These are phyloP conservation scores for Pelodytes ibericus DNA, from an alignment of 2,797 vertebrate species.

Conservation along the genomic window DNA sequence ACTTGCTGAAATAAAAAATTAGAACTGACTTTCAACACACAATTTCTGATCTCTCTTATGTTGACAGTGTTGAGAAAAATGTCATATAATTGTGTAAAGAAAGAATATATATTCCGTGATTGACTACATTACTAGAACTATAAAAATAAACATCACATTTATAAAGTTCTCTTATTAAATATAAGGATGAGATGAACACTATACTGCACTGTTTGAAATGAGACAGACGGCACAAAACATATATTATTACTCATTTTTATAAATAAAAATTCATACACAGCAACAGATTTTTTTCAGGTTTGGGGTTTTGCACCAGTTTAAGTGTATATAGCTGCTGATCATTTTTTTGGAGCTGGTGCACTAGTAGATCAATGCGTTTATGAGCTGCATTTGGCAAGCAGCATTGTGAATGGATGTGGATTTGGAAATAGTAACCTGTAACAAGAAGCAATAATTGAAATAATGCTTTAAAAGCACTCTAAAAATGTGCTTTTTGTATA, in stretches of 20 bases:
- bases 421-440: too few relatives aligned
- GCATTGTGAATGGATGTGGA: too few relatives aligned
- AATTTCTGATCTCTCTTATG: neutral
- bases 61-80: constrained; percentile 59
- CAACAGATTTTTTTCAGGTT: neutral
- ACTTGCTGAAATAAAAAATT: neutral
- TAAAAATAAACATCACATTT: constrained; percentile 70
- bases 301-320: neutral
- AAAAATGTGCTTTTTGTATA: too few relatives aligned
- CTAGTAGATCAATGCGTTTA: too few relatives aligned
- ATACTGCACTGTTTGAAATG: constrained; percentile 3
- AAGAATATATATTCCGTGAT: constrained; percentile 54
- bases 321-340: neutral
- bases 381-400: too few relatives aligned
- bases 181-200: constrained; percentile 42
- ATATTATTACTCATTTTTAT: constrained; percentile 31
- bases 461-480: too few relatives aligned
- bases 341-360: neutral
- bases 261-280: constrained; percentile 5
- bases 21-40: neutral
- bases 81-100: constrained; percentile 50
- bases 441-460: too few relatives aligned
- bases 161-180: constrained; percentile 57
- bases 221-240: constrained; percentile 16
- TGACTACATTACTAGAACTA: constrained; percentile 62